These are phyloP conservation scores for Nanorana parkeri DNA, from an alignment of 2,113 vertebrate species.

Conservation along the genomic window DNA sequence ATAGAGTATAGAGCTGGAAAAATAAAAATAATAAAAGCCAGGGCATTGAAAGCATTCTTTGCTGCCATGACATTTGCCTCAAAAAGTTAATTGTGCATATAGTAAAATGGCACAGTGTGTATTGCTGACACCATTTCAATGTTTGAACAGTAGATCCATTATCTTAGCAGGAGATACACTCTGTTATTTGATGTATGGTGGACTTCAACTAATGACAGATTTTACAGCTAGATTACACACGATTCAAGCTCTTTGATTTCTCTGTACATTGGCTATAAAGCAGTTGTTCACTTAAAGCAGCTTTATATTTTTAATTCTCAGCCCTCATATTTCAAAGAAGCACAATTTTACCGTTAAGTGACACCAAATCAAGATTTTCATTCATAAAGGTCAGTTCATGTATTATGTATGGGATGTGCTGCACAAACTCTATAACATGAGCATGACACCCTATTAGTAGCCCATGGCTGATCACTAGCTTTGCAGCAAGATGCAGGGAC, in stretches of 20 bases:
- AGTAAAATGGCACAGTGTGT: slow-evolving; percentile 4
- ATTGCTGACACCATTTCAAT: background rate
- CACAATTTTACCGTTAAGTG: background rate
- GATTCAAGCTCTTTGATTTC: background rate
- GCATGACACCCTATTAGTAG: no score
- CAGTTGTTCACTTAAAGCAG: background rate
- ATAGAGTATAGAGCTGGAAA: background rate
- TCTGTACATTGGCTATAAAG: background rate
- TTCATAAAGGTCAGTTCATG: no score
- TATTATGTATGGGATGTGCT: no score
- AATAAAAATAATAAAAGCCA: background rate
- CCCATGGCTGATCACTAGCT: no score
- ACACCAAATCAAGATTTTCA: no score
- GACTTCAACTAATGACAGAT: slow-evolving; percentile 6
- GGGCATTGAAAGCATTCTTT: background rate
- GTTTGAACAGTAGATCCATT: background rate
- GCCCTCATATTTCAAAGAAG: background rate
- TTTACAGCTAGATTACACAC: slow-evolving; percentile 11
- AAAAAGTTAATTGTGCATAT: background rate
- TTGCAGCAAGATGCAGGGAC: no score
- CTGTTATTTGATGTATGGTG: background rate
- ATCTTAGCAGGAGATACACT: background rate
- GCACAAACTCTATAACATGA: no score
- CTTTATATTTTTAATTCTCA: background rate
- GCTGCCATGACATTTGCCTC: background rate